These are phyloP conservation scores for Candoia aspera DNA, from an alignment of 2,113 vertebrate species.

Conservation along the genomic window DNA sequence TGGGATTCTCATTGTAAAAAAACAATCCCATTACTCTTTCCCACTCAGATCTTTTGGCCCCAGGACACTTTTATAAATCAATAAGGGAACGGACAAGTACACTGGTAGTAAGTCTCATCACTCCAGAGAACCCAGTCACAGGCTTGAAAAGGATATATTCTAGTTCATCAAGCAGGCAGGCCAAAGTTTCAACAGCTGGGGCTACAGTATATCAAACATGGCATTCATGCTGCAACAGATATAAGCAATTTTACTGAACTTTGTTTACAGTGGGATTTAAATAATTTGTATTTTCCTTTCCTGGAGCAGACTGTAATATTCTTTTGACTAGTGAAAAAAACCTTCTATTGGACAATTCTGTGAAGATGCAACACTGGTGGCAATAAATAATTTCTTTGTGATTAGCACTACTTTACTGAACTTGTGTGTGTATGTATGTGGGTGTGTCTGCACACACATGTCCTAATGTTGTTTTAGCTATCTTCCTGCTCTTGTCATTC, in stretches of 20 bases:
- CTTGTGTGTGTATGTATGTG: too few species aligned
- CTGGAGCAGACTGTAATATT: not conserved
- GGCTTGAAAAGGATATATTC: not conserved
- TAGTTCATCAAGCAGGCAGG: not conserved
- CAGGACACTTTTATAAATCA: not conserved
- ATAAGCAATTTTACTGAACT: not conserved
- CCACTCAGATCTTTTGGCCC: not conserved
- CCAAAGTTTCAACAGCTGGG: not conserved
- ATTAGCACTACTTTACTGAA: not conserved
- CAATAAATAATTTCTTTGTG: not conserved
- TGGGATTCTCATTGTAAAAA: not conserved
- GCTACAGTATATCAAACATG: not conserved
- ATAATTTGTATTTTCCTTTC: not conserved
- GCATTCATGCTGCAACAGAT: not conserved
- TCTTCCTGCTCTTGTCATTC: not conserved
- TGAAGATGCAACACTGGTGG: not conserved
- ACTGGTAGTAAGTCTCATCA: not conserved
- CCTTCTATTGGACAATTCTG: not conserved
- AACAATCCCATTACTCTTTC: not conserved
- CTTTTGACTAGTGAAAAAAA: not conserved
- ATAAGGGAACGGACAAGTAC: not conserved
- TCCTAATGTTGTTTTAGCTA: not conserved
- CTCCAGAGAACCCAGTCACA: not conserved
- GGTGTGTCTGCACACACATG: too few species aligned
- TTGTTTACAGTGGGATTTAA: not conserved